These are phyloP conservation scores for Ganaspis brasiliensis DNA, from an alignment of 2,888 invertebrate genomes.

Conservation along the genomic window DNA sequence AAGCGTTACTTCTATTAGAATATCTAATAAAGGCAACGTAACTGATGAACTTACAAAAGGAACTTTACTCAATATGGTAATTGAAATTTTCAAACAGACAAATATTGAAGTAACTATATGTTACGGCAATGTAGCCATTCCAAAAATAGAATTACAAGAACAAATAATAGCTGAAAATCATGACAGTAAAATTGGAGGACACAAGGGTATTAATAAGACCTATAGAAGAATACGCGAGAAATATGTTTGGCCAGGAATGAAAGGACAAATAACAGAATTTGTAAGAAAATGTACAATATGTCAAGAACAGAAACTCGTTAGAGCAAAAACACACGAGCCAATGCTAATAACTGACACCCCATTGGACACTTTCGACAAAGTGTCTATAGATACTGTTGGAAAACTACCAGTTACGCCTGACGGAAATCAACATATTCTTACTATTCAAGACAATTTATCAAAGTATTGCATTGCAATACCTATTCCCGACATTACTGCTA, in stretches of 20 bases:
- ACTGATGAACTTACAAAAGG: neutral
- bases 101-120: conserved; percentile 17
- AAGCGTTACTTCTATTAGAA: neutral
- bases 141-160: conserved; percentile 2
- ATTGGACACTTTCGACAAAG: conserved; percentile 49
- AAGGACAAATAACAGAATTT: conserved; percentile 49
- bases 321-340: conserved; percentile 50
- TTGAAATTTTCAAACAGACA: neutral
- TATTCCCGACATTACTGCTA: too few species aligned
- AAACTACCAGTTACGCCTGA: conserved; percentile 33
- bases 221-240: conserved; percentile 48
- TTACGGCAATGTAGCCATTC: conserved; percentile 28
- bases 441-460: too few species aligned
- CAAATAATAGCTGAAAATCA: conserved; percentile 54
- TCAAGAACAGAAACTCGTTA: conserved; percentile 50
- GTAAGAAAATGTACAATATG: conserved; percentile 51
- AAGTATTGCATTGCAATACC: too few species aligned
- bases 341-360: conserved; percentile 56
- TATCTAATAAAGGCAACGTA: neutral
- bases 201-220: conserved; percentile 60
- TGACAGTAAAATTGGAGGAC: conserved; percentile 54
- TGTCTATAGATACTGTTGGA: conserved; percentile 55
- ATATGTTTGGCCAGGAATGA: conserved; percentile 58
- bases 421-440: conserved; percentile 42
- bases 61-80: neutral